Evolutionary conservation across 1,140 invertebrate genomes (phyloP).

Genomic region (Pseudomyrmex concolor): DNA sequence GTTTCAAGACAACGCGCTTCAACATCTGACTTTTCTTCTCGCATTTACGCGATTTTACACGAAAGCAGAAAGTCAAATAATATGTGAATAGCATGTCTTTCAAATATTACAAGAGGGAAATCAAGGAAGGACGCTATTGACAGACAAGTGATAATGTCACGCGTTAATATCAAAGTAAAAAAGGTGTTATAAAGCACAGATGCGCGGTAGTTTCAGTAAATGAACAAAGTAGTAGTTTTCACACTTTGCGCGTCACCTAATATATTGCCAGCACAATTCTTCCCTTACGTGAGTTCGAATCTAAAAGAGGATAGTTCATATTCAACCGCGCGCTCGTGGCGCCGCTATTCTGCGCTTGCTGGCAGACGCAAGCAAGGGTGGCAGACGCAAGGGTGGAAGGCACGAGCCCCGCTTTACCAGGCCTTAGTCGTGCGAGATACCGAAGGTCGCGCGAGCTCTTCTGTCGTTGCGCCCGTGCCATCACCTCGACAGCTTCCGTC

Average conservation of each 20-base stretch:
- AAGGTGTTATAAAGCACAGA: too few relatives aligned
- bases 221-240: neutral
- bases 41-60: neutral
- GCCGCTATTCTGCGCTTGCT: conserved; percentile 50
- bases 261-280: conserved; percentile 21
- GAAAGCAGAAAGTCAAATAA: neutral
- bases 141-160: neutral
- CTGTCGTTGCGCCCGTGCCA: conserved; percentile 17
- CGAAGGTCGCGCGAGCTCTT: conserved; percentile 68
- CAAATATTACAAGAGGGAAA: neutral
- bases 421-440: conserved; percentile 73
- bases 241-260: conserved; percentile 32
- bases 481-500: conserved; percentile 41
- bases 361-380: conserved; percentile 33
- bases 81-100: neutral
- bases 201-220: neutral
- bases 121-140: neutral
- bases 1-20: neutral
- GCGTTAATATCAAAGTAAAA: neutral
- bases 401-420: conserved; percentile 66
- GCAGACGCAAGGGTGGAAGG: conserved; percentile 47
- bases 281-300: neutral
- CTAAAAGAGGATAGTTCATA: conserved; percentile 46
- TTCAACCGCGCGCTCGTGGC: conserved; percentile 66
- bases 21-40: conserved; percentile 3